A percentile compares a stretch with the other conserved stretches of the same genome.
phyloP scores from a whole-genome alignment of 2,888 invertebrate species.

The Spodoptera exigua region DNA sequence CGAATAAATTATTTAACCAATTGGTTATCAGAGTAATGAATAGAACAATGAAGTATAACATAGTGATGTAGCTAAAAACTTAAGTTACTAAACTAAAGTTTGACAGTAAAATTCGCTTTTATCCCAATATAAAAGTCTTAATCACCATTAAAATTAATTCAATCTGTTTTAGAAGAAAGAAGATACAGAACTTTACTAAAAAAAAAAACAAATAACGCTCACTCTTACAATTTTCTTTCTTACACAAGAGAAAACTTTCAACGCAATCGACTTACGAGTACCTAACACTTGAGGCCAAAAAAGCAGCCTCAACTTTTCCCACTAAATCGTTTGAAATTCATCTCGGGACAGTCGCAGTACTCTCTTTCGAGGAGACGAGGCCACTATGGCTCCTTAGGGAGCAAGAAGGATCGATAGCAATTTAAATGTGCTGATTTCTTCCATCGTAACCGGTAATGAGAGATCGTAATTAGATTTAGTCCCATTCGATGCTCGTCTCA shows the following conservation, averaged over 20 bases:
- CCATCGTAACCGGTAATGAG: slow-evolving; percentile 78
- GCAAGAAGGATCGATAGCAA: slow-evolving; percentile 71
- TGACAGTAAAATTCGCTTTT: too few relatives aligned
- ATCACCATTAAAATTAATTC: too few relatives aligned
- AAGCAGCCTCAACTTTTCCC: slow-evolving; percentile 27
- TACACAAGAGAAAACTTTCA: not conserved
- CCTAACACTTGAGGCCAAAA: slow-evolving; percentile 31
- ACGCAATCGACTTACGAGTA: slow-evolving; percentile 15
- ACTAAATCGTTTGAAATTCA: slow-evolving; percentile 66
- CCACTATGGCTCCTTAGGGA: slow-evolving; percentile 60
- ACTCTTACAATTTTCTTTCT: not conserved
- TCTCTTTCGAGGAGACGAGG: slow-evolving; percentile 42
- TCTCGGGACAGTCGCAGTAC: slow-evolving; percentile 58
- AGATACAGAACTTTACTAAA: too few relatives aligned
- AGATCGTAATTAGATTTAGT: slow-evolving; percentile 77
- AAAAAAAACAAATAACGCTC: too few relatives aligned
- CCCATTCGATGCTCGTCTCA: slow-evolving; percentile 54
- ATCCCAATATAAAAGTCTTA: too few relatives aligned
- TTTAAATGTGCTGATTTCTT: slow-evolving; percentile 69
- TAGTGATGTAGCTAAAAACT: too few relatives aligned
- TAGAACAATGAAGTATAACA: too few relatives aligned
- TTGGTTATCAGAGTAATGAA: too few relatives aligned
- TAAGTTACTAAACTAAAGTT: too few relatives aligned
- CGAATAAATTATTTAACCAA: too few relatives aligned
- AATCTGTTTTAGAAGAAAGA: too few relatives aligned